Evolutionary conservation across 2,888 invertebrate species (phyloP).

Genomic region (Pecten maximus): DNA sequence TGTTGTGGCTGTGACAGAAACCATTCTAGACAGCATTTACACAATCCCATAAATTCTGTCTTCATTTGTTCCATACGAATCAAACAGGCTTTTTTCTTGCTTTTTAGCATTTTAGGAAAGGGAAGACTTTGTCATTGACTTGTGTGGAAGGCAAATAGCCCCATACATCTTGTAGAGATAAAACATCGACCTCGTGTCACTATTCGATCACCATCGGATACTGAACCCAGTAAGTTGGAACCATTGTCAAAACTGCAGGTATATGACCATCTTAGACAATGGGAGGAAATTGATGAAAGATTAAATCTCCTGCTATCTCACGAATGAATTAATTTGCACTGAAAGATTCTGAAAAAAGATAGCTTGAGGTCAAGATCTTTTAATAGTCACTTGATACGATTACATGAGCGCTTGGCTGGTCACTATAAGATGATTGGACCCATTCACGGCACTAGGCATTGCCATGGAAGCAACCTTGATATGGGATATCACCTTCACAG

Average conservation of each 20-base stretch:
- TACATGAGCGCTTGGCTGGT: constrained; percentile 28
- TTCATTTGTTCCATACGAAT: not conserved
- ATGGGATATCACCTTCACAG: constrained; percentile 3
- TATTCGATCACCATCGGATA: not conserved
- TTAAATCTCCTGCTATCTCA: not conserved
- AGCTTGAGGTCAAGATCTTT: constrained; percentile 33
- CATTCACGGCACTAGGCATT: not conserved
- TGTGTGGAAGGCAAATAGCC: constrained; percentile 17
- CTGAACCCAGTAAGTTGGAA: not conserved
- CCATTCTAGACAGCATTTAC: not conserved
- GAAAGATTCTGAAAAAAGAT: constrained; percentile 30
- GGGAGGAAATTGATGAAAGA: constrained; percentile 19
- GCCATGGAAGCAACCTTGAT: constrained; percentile 26
- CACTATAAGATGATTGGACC: not conserved
- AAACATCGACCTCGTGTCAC: not conserved
- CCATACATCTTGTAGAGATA: constrained; percentile 12
- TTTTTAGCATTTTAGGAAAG: constrained; percentile 16
- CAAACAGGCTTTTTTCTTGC: not conserved
- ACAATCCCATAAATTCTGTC: constrained; percentile 25
- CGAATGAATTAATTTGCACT: constrained; percentile 27
- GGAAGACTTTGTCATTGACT: not conserved
- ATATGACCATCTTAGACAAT: not conserved
- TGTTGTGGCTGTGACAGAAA: not conserved
- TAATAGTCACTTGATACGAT: constrained; percentile 28
- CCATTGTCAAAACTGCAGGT: constrained; percentile 28